These are phyloP conservation scores for Andrena praecox DNA, from an alignment of 2,888 invertebrate genomes.

Conservation along the genomic window DNA sequence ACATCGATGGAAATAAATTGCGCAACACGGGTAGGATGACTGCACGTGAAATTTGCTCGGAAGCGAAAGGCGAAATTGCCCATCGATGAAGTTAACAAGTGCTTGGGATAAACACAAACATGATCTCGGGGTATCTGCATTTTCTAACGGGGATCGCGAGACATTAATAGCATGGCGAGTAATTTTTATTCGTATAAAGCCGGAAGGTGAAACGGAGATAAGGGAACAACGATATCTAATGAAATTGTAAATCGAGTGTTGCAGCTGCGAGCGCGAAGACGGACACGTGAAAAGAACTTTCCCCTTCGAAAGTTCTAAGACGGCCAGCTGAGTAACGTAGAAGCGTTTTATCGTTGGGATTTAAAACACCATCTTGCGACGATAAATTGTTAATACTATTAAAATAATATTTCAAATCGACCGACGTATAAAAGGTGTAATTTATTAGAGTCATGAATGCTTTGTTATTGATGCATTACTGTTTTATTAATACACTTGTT, in stretches of 20 bases:
- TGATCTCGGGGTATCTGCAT: background rate
- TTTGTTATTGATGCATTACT: no score
- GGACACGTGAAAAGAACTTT: conserved; percentile 77
- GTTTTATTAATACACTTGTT: no score
- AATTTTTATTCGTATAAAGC: conserved; percentile 32
- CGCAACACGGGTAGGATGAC: background rate
- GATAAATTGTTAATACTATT: conserved; percentile 16
- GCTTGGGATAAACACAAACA: background rate
- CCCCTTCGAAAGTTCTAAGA: conserved; percentile 73
- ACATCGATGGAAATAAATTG: background rate
- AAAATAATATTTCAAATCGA: no score
- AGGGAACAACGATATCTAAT: conserved; percentile 52
- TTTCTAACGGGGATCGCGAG: background rate
- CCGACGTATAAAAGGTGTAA: no score
- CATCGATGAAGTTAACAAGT: background rate
- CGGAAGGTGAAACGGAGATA: conserved; percentile 27
- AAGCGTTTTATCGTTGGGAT: conserved; percentile 39
- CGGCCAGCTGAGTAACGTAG: conserved; percentile 48
- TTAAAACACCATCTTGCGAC: conserved; percentile 36
- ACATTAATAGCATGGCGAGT: background rate
- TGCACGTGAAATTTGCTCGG: background rate
- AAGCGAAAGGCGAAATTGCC: conserved; percentile 4
- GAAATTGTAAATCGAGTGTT: conserved; percentile 46
- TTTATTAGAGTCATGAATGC: no score
- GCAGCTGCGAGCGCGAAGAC: conserved; percentile 66